These are phyloP conservation scores for Hypothenemus hampei DNA, from an alignment of 1,140 invertebrate genomes.

Conservation along the genomic window DNA sequence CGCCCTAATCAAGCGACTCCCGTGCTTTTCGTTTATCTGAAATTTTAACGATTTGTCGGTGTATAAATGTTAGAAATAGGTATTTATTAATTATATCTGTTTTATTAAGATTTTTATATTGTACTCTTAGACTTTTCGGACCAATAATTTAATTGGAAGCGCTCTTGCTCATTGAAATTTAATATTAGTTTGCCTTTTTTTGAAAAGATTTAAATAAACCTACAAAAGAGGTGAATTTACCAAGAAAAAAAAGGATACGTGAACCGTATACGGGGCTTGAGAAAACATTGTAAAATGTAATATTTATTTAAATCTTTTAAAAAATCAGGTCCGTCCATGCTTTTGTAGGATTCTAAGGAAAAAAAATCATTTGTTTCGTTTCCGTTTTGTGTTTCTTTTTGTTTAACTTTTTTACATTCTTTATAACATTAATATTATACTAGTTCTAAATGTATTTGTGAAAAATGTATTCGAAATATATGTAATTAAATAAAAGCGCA, in stretches of 20 bases:
- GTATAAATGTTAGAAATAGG: background rate
- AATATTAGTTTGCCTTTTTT: background rate
- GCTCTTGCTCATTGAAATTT: constrained; percentile 3
- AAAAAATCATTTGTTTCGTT: background rate
- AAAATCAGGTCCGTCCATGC: background rate
- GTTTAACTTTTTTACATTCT: background rate
- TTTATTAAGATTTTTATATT: constrained; percentile 7
- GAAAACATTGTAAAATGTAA: background rate
- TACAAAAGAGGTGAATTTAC: background rate
- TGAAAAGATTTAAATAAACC: background rate
- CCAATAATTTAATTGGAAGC: constrained; percentile 7
- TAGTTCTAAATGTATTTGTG: background rate
- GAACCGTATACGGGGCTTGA: background rate
- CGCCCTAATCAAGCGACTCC: background rate
- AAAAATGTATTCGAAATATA: constrained; percentile 8
- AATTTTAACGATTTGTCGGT: background rate
- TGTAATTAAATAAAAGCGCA: background rate
- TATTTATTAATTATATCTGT: constrained; percentile 7
- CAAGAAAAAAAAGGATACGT: background rate
- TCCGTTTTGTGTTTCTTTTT: background rate
- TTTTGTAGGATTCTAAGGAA: background rate
- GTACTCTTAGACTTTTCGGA: constrained; percentile 6
- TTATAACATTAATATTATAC: background rate
- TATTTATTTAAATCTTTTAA: background rate
- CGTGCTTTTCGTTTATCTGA: background rate